Conservation (phyloP, 2,113 vertebrate species). For the Geococcyx californianus region DNA sequence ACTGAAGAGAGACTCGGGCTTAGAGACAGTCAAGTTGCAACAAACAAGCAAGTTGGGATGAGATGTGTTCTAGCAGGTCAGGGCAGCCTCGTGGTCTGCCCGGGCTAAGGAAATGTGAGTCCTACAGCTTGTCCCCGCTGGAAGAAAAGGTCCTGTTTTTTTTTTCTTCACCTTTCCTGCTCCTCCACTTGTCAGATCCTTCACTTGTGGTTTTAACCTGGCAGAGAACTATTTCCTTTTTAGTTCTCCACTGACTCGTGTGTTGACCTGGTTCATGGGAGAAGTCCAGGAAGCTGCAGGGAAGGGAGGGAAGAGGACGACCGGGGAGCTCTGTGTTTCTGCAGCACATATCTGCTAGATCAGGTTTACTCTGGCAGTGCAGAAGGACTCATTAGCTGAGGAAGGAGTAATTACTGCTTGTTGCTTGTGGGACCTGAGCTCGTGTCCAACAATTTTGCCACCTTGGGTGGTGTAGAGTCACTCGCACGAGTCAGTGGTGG, state of each 20-base stretch:
- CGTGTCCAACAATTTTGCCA: fast-evolving
- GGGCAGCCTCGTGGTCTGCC: background rate
- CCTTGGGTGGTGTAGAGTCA: background rate
- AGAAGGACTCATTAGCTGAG: background rate
- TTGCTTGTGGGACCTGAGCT: background rate
- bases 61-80: background rate
- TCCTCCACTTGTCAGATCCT: background rate
- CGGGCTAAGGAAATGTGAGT: fast-evolving
- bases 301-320: background rate
- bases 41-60: background rate
- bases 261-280: background rate
- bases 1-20: background rate
- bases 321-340: background rate
- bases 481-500: background rate
- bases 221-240: background rate
- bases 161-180: background rate
- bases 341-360: background rate
- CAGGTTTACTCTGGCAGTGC: background rate
- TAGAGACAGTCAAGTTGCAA: background rate
- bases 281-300: background rate
- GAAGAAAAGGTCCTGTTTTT: background rate
- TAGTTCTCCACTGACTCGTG: background rate
- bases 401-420: background rate
- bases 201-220: background rate
- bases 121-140: background rate